Percentiles rank a stretch among this genome's conserved stretches.
phyloP scores from a whole-genome alignment of 2,797 vertebrate genomes.

The Adrianichthys oophorus region DNA sequence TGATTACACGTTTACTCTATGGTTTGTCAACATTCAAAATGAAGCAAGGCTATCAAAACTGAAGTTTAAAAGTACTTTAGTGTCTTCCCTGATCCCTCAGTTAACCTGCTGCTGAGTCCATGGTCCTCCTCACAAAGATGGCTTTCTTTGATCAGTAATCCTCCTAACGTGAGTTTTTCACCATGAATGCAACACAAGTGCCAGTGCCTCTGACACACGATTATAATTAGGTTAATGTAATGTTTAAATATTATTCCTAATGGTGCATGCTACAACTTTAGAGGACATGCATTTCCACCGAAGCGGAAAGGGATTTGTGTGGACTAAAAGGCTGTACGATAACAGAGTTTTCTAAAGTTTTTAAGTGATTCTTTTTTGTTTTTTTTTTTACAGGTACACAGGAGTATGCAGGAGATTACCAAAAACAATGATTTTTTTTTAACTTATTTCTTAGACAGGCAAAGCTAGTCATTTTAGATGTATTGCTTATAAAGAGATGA shows the following conservation, averaged over 20 bases:
- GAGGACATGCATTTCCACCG: conserved; percentile 84
- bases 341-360: conserved; percentile 13
- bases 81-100: conserved; percentile 5
- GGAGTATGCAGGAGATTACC: conserved; percentile 26
- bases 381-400: conserved; percentile 4
- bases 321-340: neutral
- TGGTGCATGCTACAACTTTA: conserved; percentile 88
- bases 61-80: conserved; percentile 3
- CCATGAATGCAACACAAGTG: conserved; percentile 23
- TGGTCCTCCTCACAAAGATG: neutral
- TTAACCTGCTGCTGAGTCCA: conserved; percentile 1
- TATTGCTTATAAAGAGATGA: neutral
- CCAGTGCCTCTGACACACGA: conserved; percentile 55
- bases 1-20: too few species aligned
- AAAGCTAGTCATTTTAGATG: conserved; percentile 5
- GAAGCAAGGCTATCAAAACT: too few species aligned
- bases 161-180: conserved; percentile 26
- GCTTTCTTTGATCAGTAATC: conserved; percentile 2
- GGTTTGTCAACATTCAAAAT: too few species aligned
- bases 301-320: conserved; percentile 71
- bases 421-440: neutral
- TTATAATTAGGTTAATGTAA: conserved; percentile 54
- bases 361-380: too few species aligned
- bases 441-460: conserved; percentile 16
- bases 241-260: conserved; percentile 81